These are phyloP conservation scores for Neria commutata DNA, from an alignment of 2,888 invertebrate genomes.

Conservation along the genomic window DNA sequence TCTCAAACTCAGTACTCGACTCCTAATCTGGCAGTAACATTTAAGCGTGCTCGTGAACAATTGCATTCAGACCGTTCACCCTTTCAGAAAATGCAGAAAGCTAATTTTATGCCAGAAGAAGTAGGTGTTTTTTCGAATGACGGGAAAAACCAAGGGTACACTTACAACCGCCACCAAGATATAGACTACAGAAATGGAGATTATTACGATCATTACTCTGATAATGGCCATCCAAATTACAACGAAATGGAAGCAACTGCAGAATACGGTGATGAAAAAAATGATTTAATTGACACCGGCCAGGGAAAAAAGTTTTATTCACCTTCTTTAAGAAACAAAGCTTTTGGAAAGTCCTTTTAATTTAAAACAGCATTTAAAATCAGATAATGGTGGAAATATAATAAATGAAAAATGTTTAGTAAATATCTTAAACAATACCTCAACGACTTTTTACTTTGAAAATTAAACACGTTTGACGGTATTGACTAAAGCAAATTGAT, in stretches of 20 bases:
- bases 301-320: not conserved
- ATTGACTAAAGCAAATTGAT: conserved; percentile 20
- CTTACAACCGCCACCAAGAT: too few relatives aligned
- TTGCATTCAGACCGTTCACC: conserved; percentile 1
- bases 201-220: not conserved
- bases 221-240: not conserved
- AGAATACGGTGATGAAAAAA: not conserved
- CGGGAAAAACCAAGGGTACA: not conserved
- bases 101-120: not conserved
- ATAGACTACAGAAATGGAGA: not conserved
- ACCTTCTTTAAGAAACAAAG: not conserved
- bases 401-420: conserved; percentile 2
- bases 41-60: not conserved
- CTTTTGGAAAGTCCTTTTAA: not conserved
- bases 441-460: not conserved
- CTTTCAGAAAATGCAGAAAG: not conserved
- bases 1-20: not conserved
- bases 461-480: not conserved
- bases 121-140: not conserved
- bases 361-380: not conserved
- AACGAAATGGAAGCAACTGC: not conserved
- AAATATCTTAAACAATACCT: not conserved
- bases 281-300: not conserved
- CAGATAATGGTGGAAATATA: not conserved
- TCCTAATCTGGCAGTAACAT: not conserved